These are phyloP conservation scores for Coendou prehensilis DNA, from an alignment of 2,797 vertebrate genomes.

Conservation along the genomic window DNA sequence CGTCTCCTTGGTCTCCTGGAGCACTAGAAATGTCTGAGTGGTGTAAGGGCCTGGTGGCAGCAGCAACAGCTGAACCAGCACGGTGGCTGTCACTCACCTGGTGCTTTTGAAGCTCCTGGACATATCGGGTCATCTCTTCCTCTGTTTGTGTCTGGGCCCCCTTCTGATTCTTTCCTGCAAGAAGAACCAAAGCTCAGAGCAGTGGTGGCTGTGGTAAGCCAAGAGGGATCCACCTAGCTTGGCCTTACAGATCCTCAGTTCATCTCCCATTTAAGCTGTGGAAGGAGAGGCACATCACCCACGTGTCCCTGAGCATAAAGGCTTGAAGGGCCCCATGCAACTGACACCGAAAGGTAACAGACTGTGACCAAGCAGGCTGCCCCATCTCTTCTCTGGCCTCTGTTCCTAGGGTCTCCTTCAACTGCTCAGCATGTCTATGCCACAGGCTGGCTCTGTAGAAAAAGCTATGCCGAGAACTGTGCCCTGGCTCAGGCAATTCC, in stretches of 20 bases:
- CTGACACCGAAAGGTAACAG: neutral
- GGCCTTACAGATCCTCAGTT: constrained; percentile 1
- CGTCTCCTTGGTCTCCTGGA: neutral
- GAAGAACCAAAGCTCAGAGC: constrained; percentile 72
- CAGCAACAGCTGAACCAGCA: neutral
- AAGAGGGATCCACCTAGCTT: neutral
- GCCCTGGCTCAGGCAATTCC: neutral
- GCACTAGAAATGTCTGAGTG: neutral
- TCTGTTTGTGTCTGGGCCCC: constrained; percentile 92
- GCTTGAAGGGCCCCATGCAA: neutral
- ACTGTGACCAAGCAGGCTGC: neutral
- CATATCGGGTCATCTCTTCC: constrained; percentile 95
- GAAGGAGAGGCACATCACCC: neutral
- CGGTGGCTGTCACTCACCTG: constrained; percentile 91
- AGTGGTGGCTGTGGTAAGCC: neutral
- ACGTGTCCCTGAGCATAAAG: neutral
- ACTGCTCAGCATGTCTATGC: neutral
- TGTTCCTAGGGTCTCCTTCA: neutral
- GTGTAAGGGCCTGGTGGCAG: neutral
- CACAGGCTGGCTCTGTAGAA: neutral
- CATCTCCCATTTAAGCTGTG: neutral
- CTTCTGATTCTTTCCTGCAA: constrained; percentile 92
- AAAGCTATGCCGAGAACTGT: neutral
- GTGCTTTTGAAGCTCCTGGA: constrained; percentile 97
- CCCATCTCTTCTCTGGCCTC: neutral